Evolutionary conservation across 2,888 invertebrate species (phyloP), one percentile per base, ranked within the genome.

Genomic region (Cryptocephalus moraei): DNA sequence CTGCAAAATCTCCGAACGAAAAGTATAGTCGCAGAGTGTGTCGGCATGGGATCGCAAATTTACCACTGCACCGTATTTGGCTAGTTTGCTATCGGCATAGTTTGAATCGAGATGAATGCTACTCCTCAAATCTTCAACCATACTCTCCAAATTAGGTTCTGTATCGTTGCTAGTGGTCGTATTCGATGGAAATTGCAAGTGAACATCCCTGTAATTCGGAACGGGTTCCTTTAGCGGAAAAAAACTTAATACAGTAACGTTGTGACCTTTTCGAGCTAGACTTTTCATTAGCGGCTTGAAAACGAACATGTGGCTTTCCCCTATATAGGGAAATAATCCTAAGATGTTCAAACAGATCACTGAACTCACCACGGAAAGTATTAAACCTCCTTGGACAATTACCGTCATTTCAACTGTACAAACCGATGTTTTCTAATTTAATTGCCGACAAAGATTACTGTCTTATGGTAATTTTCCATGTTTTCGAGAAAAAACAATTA

Each of bases 101-200:
- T 34, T 34, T 34, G n/a, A 9, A 34, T 46, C 22, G 9, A 42
- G 10, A 11, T 22, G 32, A 11, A 42, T 11, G 34, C 47, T 39
- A 32, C 43, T 33, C 1, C 47, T 13, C 2, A 40, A 13, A 14
- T 49, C 47, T 2, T 41, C 14, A 6, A 51, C 22, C n/a, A n/a
- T n/a, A n/a, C 38, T 33, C 33, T 46, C n/a, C 3, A 33, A 12
- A 1, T 33, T 33, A 10, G 34, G 41, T n/a, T n/a, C n/a, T n/a
- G n/a, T n/a, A n/a, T n/a, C n/a, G n/a, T n/a, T n/a, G n/a, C n/a
- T n/a, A n/a, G n/a, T n/a, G n/a, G n/a, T n/a, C n/a, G n/a, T n/a
- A n/a, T n/a, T n/a, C n/a, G n/a, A n/a, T n/a, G n/a, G n/a, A n/a
- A n/a, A n/a, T n/a, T n/a, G n/a, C 12, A 54, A 45, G 45, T 36